Evolutionary conservation across 2,888 invertebrate species (phyloP), one percentile per base, ranked within the genome.

Genomic region (Cremastobaeus sp.): DNA sequence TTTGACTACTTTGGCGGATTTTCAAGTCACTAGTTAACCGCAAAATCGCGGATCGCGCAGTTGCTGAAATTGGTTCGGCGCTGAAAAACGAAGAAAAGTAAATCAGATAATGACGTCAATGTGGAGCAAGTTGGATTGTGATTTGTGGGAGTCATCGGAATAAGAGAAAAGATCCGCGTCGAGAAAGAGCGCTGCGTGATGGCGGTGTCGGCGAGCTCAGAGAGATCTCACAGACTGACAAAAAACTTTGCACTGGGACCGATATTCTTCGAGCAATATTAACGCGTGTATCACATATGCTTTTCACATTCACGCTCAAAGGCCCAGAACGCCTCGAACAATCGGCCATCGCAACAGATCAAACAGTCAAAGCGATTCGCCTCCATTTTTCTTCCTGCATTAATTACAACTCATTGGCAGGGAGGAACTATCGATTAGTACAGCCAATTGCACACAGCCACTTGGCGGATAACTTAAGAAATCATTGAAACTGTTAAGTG

Each of bases 211-310:
- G 84, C 81, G 71, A 82, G 79, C 83, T 79, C 84, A 85, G 81
- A 85, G 83, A 84, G 82, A 85, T 83, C 82, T 81, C 77, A 76
- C 82, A 84, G 85, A 85, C 84, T 81, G 82, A 81, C 83, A 85
- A 85, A 86, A 86, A 86, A 84, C 76, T 65, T 55, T 45, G 57
- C 74, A 48, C 59, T 59, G 73, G 68, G 52, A 70, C 74, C 62
- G 74, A 62, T 62, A 66, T 55, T 55, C 75, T 72, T 62, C 54
- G 77, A 76, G 72, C 77, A 84, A 82, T 83, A 82, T 81, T 80
- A 83, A 84, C 82, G 85, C 82, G 79, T 86, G 86, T 85, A 84
- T 83, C 83, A 80, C 85, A 86, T 81, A 85, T 86, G 86, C 82
- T 84, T 71, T 66, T 72, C 70, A 35, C 74, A 64, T 76, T 59